Evolutionary conservation across 1,140 invertebrate species (phyloP).

Genomic region (Vollenhovia emeryi): DNA sequence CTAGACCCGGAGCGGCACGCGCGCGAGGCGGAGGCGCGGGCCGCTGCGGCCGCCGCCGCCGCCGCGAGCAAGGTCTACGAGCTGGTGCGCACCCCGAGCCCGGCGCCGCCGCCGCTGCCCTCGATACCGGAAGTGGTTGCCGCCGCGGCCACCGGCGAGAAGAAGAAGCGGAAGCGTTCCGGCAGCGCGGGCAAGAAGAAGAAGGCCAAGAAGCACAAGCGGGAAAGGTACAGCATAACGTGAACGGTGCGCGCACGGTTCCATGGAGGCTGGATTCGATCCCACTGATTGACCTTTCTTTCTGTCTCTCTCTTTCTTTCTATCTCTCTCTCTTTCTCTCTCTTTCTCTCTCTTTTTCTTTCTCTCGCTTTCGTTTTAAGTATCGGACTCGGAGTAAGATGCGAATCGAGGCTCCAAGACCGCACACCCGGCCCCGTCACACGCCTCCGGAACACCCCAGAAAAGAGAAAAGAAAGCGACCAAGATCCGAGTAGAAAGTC

Average conservation of each 20-base stretch:
- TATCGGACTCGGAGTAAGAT: constrained; percentile 19
- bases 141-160: constrained; percentile 71
- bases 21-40: constrained; percentile 90
- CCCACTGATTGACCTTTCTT: constrained; percentile 2
- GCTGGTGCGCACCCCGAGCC: constrained; percentile 79
- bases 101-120: constrained; percentile 58
- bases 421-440: constrained; percentile 58
- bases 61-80: constrained; percentile 87
- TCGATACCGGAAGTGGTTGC: constrained; percentile 50
- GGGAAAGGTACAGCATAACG: constrained; percentile 80
- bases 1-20: constrained; percentile 94
- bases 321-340: neutral
- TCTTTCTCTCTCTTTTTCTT: neutral
- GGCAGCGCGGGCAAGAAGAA: constrained; percentile 79
- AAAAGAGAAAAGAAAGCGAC: constrained; percentile 38
- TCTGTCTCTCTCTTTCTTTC: neutral
- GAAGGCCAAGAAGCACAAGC: constrained; percentile 82
- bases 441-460: neutral
- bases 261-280: constrained; percentile 79
- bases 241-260: constrained; percentile 71
- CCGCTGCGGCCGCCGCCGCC: constrained; percentile 86
- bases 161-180: constrained; percentile 79
- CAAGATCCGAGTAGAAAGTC: constrained; percentile 64
- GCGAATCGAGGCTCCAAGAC: constrained; percentile 76
- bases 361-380: constrained; percentile 19